A percentile compares a stretch with the other conserved stretches of the same genome.
Evolutionary conservation across 2,797 vertebrate species (phyloP).

Genomic region (Prionace glauca): DNA sequence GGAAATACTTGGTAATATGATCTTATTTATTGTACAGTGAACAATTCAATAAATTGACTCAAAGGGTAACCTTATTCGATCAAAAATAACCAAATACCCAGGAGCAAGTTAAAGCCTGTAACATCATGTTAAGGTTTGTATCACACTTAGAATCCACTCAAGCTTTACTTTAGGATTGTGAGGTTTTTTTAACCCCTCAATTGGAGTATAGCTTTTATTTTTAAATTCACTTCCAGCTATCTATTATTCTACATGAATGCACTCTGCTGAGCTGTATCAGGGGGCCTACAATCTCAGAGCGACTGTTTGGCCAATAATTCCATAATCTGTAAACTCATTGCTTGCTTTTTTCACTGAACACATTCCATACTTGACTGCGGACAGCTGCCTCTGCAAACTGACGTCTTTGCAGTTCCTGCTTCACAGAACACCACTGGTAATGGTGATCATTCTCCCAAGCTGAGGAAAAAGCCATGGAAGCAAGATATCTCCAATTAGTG

Average conservation of each 20-base stretch:
- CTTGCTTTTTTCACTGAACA: neutral
- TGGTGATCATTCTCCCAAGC: constrained; percentile 15
- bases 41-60: neutral
- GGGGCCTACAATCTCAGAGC: neutral
- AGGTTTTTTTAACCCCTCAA: neutral
- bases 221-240: constrained; percentile 29
- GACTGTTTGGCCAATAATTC: neutral
- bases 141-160: neutral
- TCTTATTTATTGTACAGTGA: neutral
- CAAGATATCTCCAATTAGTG: neutral
- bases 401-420: neutral
- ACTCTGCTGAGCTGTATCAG: neutral
- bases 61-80: neutral
- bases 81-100: constrained; percentile 19
- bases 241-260: constrained; percentile 29
- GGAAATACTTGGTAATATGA: constrained; percentile 11
- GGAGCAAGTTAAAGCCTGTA: neutral
- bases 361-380: constrained; percentile 27
- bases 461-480: neutral
- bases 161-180: neutral
- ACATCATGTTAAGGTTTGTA: neutral
- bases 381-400: constrained; percentile 10
- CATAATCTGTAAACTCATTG: constrained; percentile 26
- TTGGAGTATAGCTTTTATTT: constrained; percentile 25
- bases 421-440: neutral